Base-by-base conservation (phyloP, 2,113 vertebrate species). In the Sorex fumeus region DNA sequence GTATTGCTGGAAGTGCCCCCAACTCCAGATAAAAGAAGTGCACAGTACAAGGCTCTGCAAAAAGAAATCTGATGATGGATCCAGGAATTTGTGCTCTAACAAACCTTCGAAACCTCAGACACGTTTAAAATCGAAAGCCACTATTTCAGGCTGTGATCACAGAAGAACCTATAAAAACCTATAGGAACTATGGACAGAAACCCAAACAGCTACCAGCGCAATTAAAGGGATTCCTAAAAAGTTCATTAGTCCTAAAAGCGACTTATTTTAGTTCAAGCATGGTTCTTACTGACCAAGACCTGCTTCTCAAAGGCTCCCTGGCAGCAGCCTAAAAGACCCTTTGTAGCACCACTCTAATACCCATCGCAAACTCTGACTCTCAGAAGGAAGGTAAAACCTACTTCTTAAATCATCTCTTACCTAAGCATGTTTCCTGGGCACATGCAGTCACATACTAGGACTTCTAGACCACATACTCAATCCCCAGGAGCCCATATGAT, bases 311-410 rank as follows among this genome's bases (percentile, higher is more conserved):
- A 23, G 53, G 45, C 72, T 71, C 47, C 72, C 45, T 88, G 23
- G 66, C 34, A 53, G 45, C 6, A 47, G 45, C 45, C 45, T 47
- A 28, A 80, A 30, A 89, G 30, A 60, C 10, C 23, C 53, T 80
- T 12, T 34, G 69, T 60, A 93, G 66, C 69, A 76, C 28, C 25
- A 62, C 40, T 84, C 77, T 27, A 82, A 82, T 43, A 79, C 47
- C 82, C 32, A 28, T 32, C 45, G 53, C 12, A 84, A 53, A n/a
- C 57, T 30, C 53, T 27, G 32, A 81, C 23, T 80, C 74, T 32
- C 27, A 32, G 27, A 90, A 93, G 75, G 8, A 81, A 91, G 13
- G 30, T 4, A 77, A 89, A 95, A 84, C 9, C 28, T 32, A n/a
- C 36, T 45, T 87, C 28, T 66, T 57, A 64, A 66, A 34, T 40